Percentiles rank a stretch among this genome's conserved stretches.
These are phyloP conservation scores for Dorcus hopei DNA, from an alignment of 2,888 invertebrate species.

Conservation along the genomic window DNA sequence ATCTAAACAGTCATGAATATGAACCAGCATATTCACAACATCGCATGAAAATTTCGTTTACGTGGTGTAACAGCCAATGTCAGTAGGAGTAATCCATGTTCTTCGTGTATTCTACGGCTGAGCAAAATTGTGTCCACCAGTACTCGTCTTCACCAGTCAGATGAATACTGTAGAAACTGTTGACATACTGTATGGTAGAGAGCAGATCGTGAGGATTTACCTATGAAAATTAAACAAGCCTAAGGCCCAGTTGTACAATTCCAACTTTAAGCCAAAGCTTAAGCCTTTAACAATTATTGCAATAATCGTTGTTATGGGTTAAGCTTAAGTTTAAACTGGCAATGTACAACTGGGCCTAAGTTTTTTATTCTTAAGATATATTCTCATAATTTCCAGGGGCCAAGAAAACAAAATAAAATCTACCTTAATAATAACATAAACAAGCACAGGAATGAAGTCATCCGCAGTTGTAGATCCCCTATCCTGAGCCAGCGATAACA, in stretches of 20 bases:
- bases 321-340: no score
- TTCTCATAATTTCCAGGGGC: no score
- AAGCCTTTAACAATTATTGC: no score
- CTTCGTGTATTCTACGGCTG: slow-evolving; percentile 96
- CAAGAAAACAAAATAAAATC: slow-evolving; percentile 12
- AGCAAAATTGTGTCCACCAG: slow-evolving; percentile 98
- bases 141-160: slow-evolving; percentile 90
- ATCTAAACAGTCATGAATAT: slow-evolving; percentile 11
- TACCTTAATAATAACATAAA: slow-evolving; percentile 93
- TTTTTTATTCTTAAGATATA: no score
- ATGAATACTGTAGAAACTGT: slow-evolving; percentile 81
- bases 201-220: slow-evolving; percentile 92
- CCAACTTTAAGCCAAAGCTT: no score
- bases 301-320: no score
- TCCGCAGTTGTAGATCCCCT: slow-evolving; percentile 82
- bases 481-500: slow-evolving; percentile 81
- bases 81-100: slow-evolving; percentile 80
- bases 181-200: slow-evolving; percentile 94
- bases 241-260: no score
- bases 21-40: slow-evolving; percentile 19
- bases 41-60: slow-evolving; percentile 4
- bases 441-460: slow-evolving; percentile 93
- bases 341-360: no score
- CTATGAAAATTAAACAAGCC: slow-evolving; percentile 48
- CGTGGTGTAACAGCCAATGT: slow-evolving; percentile 18